These are phyloP conservation scores for Rhagophthalmus giganteus DNA, from an alignment of 2,888 invertebrate genomes.

Conservation along the genomic window DNA sequence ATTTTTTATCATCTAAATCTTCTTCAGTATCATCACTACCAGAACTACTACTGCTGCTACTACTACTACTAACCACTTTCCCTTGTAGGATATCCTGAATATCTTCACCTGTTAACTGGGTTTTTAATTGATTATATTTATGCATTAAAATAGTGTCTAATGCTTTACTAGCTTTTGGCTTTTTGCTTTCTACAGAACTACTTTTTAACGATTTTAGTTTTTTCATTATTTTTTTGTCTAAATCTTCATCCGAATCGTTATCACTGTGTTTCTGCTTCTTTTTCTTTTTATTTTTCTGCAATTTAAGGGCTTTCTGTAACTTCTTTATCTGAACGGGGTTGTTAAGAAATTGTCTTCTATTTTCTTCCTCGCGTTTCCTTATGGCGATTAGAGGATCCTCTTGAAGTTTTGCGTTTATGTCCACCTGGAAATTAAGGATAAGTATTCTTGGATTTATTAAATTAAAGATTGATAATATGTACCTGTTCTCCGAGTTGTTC, in stretches of 20 bases:
- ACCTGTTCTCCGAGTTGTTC: conserved; percentile 48
- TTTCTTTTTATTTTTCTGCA: conserved; percentile 59
- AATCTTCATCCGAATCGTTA: conserved; percentile 41
- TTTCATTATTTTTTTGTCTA: conserved; percentile 44
- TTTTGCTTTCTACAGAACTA: conserved; percentile 36
- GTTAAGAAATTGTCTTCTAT: conserved; percentile 78
- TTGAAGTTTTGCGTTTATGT: conserved; percentile 83
- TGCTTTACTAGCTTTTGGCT: conserved; percentile 53
- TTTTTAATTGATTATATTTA: conserved; percentile 69
- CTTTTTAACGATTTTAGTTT: conserved; percentile 45
- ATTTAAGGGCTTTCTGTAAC: conserved; percentile 75
- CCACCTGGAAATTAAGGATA: conserved; percentile 66
- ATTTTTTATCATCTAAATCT: not conserved
- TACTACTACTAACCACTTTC: conserved; percentile 52
- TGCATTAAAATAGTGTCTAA: conserved; percentile 71
- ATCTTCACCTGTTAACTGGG: conserved; percentile 55
- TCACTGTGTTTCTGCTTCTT: conserved; percentile 50
- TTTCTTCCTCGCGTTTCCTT: conserved; percentile 87
- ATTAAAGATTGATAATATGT: conserved; percentile 2
- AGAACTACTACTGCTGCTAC: conserved; percentile 38
- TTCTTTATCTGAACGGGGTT: conserved; percentile 91
- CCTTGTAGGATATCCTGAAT: conserved; percentile 53
- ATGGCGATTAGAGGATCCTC: conserved; percentile 93
- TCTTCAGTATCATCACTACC: not conserved
- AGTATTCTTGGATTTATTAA: not conserved